phyloP scores from a whole-genome alignment of 2,113 vertebrate species.

The Hymenochirus boettgeri region DNA sequence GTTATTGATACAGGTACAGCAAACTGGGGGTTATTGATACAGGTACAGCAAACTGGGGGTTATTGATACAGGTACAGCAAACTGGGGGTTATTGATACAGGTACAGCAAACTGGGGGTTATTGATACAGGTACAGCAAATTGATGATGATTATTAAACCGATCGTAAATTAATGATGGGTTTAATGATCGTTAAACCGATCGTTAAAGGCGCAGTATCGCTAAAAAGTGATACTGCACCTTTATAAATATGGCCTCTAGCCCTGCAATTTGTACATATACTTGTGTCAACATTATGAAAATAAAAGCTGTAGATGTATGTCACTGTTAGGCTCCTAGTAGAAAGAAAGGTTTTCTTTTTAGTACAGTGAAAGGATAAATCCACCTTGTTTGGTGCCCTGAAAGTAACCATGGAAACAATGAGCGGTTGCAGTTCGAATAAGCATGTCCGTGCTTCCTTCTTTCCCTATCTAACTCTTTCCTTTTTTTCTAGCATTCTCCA shows the following conservation, averaged over 20 bases:
- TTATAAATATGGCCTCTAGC: not conserved
- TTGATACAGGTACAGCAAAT: too few relatives aligned
- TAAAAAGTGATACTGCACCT: too few relatives aligned
- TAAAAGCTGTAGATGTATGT: constrained; percentile 40
- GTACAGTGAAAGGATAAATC: constrained; percentile 44
- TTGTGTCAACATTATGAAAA: constrained; percentile 36
- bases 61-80: too few relatives aligned
- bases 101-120: too few relatives aligned
- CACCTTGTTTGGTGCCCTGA: constrained; percentile 47
- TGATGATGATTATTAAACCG: too few relatives aligned
- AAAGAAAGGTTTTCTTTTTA: constrained; percentile 51
- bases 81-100: too few relatives aligned
- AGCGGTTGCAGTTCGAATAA: constrained; percentile 51
- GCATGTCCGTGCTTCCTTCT: constrained; percentile 48
- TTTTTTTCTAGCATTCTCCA: not conserved
- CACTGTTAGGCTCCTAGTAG: constrained; percentile 47
- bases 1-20: too few relatives aligned
- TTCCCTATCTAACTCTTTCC: not conserved
- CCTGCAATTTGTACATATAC: not conserved
- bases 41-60: too few relatives aligned
- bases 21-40: too few relatives aligned
- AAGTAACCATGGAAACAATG: constrained; percentile 69
- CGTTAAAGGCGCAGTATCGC: too few relatives aligned
- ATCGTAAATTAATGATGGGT: too few relatives aligned
- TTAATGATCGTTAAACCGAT: too few relatives aligned